Evolutionary conservation across 2,797 vertebrate species (phyloP).

Genomic region (Geotrypetes seraphini): DNA sequence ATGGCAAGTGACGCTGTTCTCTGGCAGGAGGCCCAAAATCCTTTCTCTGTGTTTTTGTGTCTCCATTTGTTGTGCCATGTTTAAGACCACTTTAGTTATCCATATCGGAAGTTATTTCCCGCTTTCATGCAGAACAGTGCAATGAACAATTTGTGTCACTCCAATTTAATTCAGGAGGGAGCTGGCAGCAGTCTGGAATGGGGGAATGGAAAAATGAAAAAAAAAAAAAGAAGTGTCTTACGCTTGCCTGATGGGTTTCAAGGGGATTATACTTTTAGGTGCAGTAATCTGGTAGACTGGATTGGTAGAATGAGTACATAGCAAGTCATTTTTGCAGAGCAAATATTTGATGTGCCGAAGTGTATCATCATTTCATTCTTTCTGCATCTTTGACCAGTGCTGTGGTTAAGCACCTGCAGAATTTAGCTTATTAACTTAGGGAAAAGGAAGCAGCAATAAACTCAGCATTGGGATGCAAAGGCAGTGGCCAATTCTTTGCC

Average conservation of each 20-base stretch:
- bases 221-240: conserved; percentile 20
- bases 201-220: conserved; percentile 18
- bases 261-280: conserved; percentile 19
- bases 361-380: not conserved
- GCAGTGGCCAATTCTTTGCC: not conserved
- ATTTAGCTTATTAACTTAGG: not conserved
- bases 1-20: too few species aligned
- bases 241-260: conserved; percentile 23
- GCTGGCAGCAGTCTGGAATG: conserved; percentile 8
- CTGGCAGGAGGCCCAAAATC: conserved; percentile 27
- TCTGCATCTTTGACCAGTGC: too few species aligned
- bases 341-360: not conserved
- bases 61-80: conserved; percentile 23
- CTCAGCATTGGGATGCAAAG: rapidly evolving
- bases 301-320: conserved; percentile 2
- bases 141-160: conserved; percentile 6
- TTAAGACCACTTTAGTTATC: not conserved
- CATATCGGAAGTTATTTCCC: not conserved
- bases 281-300: conserved; percentile 13
- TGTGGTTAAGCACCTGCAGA: not conserved
- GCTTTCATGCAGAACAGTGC: conserved; percentile 15
- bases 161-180: conserved; percentile 18
- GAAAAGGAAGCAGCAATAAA: not conserved
- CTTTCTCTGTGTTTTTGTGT: conserved; percentile 27
- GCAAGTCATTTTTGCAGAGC: not conserved